Evolutionary conservation across 2,113 vertebrate species (phyloP).

Genomic region (Oophaga pumilio): DNA sequence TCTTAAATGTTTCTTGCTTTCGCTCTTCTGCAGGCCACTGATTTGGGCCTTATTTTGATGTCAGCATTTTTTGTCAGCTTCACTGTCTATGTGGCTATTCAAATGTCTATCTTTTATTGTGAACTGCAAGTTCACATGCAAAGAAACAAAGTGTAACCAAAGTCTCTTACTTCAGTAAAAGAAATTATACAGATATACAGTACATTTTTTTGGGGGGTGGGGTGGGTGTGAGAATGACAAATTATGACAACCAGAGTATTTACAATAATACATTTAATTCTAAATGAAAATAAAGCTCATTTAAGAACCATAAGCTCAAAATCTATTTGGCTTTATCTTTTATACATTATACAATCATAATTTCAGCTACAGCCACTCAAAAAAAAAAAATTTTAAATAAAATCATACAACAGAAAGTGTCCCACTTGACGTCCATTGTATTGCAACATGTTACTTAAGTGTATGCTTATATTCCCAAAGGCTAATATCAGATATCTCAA

Average conservation of each 20-base stretch:
- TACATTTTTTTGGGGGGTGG: too few relatives aligned
- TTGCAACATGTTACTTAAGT: slow-evolving; percentile 19
- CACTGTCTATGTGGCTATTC: too few relatives aligned
- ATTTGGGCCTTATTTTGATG: too few relatives aligned
- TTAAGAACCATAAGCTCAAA: slow-evolving; percentile 39
- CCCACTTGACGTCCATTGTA: slow-evolving; percentile 12
- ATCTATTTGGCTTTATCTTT: slow-evolving; percentile 50
- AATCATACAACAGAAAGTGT: slow-evolving; percentile 26
- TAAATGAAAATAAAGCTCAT: slow-evolving; percentile 48
- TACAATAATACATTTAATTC: slow-evolving; percentile 46
- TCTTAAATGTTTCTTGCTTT: too few relatives aligned
- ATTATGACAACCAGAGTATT: neutral
- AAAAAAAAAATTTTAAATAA: slow-evolving; percentile 18
- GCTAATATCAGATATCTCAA: neutral
- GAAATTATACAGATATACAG: too few relatives aligned
- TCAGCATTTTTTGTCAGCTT: too few relatives aligned
- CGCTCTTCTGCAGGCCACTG: too few relatives aligned
- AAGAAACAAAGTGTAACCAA: too few relatives aligned
- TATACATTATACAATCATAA: slow-evolving; percentile 52
- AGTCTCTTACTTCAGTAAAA: too few relatives aligned
- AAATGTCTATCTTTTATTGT: too few relatives aligned
- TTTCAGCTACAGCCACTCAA: slow-evolving; percentile 10
- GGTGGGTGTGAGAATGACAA: neutral
- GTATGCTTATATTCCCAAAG: neutral
- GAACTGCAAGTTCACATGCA: too few relatives aligned